phyloP scores from a whole-genome alignment of 2,113 vertebrate species.

The Scortum barcoo region DNA sequence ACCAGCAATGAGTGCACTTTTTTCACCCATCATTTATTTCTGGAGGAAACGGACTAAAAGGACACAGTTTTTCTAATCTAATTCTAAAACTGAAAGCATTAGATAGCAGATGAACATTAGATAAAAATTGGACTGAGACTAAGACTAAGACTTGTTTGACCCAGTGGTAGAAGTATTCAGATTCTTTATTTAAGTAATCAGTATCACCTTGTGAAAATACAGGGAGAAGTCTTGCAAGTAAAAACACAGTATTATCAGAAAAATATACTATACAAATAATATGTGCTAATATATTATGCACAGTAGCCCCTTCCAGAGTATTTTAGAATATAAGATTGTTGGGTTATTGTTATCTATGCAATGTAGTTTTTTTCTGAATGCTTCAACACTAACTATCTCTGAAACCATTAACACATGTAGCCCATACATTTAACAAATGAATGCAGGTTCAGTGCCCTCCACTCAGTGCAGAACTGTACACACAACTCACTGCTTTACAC shows the following conservation, averaged over 20 bases:
- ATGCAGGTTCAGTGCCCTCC: no score
- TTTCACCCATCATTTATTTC: background rate
- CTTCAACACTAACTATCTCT: no score
- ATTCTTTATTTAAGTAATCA: background rate
- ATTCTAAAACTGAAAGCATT: background rate
- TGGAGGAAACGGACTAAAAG: background rate
- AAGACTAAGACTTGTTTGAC: no score
- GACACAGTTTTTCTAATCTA: background rate
- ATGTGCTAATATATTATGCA: background rate
- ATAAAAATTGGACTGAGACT: background rate
- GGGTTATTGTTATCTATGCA: background rate
- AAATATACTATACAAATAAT: no score
- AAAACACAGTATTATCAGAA: background rate
- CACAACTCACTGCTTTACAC: no score
- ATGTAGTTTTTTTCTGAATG: no score
- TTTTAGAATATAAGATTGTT: background rate
- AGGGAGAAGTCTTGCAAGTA: background rate
- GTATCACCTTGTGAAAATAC: background rate
- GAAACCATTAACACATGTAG: no score
- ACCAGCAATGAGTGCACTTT: background rate
- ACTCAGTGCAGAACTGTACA: no score
- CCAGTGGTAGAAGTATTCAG: no score
- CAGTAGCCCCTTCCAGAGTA: background rate
- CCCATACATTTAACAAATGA: no score
- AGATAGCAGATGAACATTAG: background rate